Evolutionary conservation across 2,113 vertebrate species (phyloP), one percentile per base, ranked within the genome.

Genomic region (Odontesthes bonariensis): DNA sequence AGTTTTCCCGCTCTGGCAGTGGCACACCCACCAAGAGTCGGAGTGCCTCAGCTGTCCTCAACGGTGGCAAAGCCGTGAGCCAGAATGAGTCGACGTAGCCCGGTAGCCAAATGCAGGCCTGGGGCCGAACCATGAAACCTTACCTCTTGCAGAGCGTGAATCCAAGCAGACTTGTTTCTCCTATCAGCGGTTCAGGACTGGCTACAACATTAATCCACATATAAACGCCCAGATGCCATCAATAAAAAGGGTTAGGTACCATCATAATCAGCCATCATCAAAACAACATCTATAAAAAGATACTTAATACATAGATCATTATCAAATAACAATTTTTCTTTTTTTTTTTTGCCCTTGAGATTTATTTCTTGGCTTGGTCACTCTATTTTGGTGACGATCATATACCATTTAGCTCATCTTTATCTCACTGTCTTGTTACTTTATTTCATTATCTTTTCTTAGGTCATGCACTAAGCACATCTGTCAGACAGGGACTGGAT

Each of bases 11-110:
- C 77, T 99, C 97, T 17, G 97, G 97, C 89, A 99, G 97, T n/a
- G 98, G 97, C 83, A 99, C 97, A 33, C 97, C 98, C 65, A 99
- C 98, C 84, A 99, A 99, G 94, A 99, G 97, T 94, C 96, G 97
- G 93, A 99, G 97, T 23, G 96, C 97, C 86, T 99, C 98, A 2
- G 97, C 97, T 23, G 94, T 98, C 85, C 94, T 99, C 91, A 99
- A 98, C 0, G 98, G 97, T 86, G 97, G 97, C 85, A 99, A 99
- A 96, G 95, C 96, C 79, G 96, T 98, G 94, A 99, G 97, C 93
- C 97, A 99, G 88, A 94, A 98, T 0, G 98, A 99, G 92, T 98
- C 98, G 23, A 99, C 98, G 96, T 99, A 99, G 96, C 97, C 95
- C 93, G 93, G 86, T 85, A 78, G 51, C 70, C 71, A 19, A 86